Evolutionary conservation across 2,888 invertebrate genomes (phyloP).

Genomic region (Micropterix aruncella): DNA sequence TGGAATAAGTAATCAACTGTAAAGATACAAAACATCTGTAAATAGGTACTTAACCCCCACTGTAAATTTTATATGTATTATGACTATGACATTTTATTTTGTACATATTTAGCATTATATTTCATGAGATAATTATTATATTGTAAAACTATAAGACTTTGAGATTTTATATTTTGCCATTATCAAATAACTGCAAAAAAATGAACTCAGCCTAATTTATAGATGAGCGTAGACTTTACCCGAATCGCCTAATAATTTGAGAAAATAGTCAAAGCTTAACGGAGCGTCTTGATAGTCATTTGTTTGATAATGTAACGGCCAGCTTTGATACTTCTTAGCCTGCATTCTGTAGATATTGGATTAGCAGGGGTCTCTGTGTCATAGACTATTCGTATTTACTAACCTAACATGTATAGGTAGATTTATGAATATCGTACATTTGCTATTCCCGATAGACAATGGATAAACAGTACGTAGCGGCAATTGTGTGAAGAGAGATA

Average conservation of each 20-base stretch:
- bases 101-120: conserved; percentile 21
- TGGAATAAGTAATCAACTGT: background rate
- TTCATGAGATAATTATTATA: background rate
- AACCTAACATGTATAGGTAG: background rate
- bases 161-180: background rate
- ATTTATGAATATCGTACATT: background rate
- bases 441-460: background rate
- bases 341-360: background rate
- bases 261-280: background rate
- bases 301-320: background rate
- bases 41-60: conserved; percentile 38
- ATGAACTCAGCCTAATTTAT: background rate
- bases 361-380: background rate
- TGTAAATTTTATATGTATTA: conserved; percentile 34
- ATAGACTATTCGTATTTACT: background rate
- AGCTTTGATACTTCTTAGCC: background rate
- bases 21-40: conserved; percentile 26
- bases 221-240: background rate
- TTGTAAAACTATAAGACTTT: background rate
- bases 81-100: conserved; percentile 23
- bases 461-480: background rate
- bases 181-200: background rate
- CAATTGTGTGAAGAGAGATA: background rate
- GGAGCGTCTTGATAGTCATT: background rate
- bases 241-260: background rate